phyloP scores from a whole-genome alignment of 2,797 vertebrate species.

The Chromis chromis region DNA sequence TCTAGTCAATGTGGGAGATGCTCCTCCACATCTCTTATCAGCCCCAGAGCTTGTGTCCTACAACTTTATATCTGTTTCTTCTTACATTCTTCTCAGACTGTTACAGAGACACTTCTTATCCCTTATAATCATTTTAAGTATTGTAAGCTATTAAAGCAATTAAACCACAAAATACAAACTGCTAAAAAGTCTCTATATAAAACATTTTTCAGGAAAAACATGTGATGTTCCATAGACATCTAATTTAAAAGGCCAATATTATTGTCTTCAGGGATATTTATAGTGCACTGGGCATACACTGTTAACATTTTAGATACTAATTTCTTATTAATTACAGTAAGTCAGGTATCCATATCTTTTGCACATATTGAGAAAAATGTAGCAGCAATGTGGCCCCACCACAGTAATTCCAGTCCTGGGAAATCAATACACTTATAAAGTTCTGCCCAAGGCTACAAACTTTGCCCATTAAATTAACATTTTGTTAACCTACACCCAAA shows the following conservation, averaged over 20 bases:
- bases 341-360: neutral
- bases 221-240: neutral
- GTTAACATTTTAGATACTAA: neutral
- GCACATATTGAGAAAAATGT: conserved; percentile 3
- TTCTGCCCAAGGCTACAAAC: neutral
- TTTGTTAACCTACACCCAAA: neutral
- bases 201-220: neutral
- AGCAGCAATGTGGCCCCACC: neutral
- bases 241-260: neutral
- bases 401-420: neutral
- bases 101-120: neutral
- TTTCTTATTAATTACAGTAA: neutral
- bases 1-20: conserved; percentile 4
- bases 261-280: neutral
- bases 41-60: conserved; percentile 12
- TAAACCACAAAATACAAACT: neutral
- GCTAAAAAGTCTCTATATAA: neutral
- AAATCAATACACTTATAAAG: neutral
- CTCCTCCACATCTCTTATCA: conserved; percentile 27
- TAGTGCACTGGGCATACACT: neutral
- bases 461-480: neutral
- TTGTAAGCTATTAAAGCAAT: neutral
- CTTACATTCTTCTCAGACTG: conserved; percentile 1
- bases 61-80: neutral
- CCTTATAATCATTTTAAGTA: too few species aligned